phyloP scores from a whole-genome alignment of 2,797 vertebrate species.

The Melanogrammus aeglefinus region DNA sequence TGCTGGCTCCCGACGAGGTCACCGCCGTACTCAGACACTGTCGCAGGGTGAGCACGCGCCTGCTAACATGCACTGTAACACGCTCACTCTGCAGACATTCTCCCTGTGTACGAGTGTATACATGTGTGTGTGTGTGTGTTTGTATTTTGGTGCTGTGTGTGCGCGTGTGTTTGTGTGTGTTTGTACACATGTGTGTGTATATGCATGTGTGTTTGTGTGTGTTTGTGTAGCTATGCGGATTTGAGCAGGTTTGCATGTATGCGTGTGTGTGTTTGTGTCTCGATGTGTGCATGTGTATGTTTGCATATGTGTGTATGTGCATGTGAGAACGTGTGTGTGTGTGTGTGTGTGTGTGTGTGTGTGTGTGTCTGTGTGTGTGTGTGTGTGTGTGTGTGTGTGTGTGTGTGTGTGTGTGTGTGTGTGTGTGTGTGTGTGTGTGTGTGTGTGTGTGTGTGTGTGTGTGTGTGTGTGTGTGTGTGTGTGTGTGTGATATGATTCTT shows the following conservation, averaged over 20 bases:
- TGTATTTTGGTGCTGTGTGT: neutral
- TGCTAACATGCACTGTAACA: neutral
- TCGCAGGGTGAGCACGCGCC: slow-evolving; percentile 74
- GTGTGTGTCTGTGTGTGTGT: neutral
- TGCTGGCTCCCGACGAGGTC: slow-evolving; percentile 88
- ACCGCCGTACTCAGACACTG: slow-evolving; percentile 90
- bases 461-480: neutral
- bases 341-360: neutral
- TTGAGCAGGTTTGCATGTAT: neutral
- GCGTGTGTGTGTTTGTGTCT: too few species aligned
- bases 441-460: neutral
- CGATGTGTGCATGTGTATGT: neutral
- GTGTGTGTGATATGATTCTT: neutral
- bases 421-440: neutral
- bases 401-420: neutral
- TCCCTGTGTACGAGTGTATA: neutral
- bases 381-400: neutral
- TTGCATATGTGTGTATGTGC: neutral
- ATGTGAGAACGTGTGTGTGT: neutral
- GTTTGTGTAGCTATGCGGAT: too few species aligned
- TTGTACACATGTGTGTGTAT: neutral
- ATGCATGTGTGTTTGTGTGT: neutral
- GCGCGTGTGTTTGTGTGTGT: neutral
- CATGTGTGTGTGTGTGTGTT: neutral
- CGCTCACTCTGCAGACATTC: neutral